Percentiles rank a stretch among this genome's conserved stretches.
Evolutionary conservation across 2,113 vertebrate genomes (phyloP).

Genomic region (Forbesichthys agassizii): DNA sequence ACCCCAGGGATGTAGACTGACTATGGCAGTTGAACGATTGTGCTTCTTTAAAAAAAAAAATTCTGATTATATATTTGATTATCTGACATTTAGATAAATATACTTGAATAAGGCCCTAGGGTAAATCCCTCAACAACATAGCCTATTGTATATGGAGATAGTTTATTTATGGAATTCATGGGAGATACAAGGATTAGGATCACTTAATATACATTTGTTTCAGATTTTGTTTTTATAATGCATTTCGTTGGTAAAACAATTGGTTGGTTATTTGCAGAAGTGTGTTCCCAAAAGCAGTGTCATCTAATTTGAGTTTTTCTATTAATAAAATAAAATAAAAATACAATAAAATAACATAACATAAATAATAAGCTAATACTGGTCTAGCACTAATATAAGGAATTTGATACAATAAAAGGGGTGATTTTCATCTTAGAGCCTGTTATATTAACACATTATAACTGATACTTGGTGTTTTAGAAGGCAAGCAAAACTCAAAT

Average conservation of each 20-base stretch:
- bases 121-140: background rate
- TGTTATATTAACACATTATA: constrained; percentile 18
- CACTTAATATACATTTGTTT: background rate
- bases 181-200: background rate
- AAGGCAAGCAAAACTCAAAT: constrained; percentile 54
- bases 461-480: constrained; percentile 35
- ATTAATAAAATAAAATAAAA: too few species aligned
- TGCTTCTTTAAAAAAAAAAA: background rate
- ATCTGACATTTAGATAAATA: constrained; percentile 29
- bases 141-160: too few species aligned
- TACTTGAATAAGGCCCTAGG: constrained; percentile 9
- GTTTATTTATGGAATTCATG: too few species aligned
- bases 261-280: too few species aligned
- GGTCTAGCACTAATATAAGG: background rate
- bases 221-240: background rate
- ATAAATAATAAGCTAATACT: too few species aligned
- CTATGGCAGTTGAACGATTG: constrained; percentile 4
- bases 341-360: too few species aligned
- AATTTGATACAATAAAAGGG: constrained; percentile 2
- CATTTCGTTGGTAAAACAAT: too few species aligned
- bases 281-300: too few species aligned
- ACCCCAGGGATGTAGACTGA: background rate
- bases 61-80: constrained; percentile 5
- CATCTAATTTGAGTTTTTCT: too few species aligned
- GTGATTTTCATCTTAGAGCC: constrained; percentile 5